A percentile compares a stretch with the other conserved stretches of the same genome.
phyloP scores from a whole-genome alignment of 2,797 vertebrate species.

The Epinephelus awoara region DNA sequence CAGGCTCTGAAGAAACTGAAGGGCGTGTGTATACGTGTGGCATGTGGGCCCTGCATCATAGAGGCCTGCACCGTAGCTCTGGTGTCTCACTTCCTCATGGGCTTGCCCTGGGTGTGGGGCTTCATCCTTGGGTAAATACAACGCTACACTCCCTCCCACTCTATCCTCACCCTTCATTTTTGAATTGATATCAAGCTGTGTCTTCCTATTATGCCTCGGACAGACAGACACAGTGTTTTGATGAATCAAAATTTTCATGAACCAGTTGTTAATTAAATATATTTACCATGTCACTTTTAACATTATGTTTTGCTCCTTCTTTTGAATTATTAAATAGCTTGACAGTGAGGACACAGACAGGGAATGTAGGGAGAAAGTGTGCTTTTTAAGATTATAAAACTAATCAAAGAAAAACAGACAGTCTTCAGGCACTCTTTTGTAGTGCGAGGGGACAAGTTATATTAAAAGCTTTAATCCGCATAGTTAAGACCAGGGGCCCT shows the following conservation, averaged over 20 bases:
- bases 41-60: slow-evolving; percentile 88
- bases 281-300: not conserved
- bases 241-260: not conserved
- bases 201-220: not conserved
- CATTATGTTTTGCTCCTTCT: not conserved
- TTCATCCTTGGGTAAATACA: slow-evolving; percentile 94
- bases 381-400: not conserved
- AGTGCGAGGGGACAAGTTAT: not conserved
- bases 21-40: slow-evolving; percentile 90
- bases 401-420: not conserved
- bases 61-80: slow-evolving; percentile 90
- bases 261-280: not conserved
- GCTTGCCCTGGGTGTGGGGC: slow-evolving; percentile 94
- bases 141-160: not conserved
- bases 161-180: not conserved
- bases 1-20: slow-evolving; percentile 95
- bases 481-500: not conserved
- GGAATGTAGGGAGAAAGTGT: not conserved
- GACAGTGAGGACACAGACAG: not conserved
- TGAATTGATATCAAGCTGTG: not conserved
- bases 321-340: not conserved
- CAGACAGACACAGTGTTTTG: not conserved
- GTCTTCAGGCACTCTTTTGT: not conserved
- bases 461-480: not conserved
- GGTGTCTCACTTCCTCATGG: slow-evolving; percentile 90